Base-by-base conservation (phyloP, 1,140 invertebrate genomes). In the Trichonephila inaurata region DNA sequence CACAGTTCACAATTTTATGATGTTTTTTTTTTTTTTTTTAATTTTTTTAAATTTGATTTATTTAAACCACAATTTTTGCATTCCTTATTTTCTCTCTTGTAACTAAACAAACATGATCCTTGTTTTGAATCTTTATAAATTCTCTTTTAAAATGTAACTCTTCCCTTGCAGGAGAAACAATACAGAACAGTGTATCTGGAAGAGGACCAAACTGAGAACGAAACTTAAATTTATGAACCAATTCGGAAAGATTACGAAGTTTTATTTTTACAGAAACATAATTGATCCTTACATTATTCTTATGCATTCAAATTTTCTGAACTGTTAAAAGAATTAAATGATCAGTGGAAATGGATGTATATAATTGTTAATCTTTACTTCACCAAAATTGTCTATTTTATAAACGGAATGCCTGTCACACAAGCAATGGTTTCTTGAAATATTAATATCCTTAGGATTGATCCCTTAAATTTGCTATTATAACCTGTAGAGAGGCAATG, bases 121-220 rank as follows among this genome's bases (percentile, higher is more conserved):
- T 51, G 7, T 51, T 51, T 12, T 28, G 0, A 51, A 10, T 51
- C 6, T 51, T 51, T 12, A 51, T 51, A 51, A 10, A 10, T 0
- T 51, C 10, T 51, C 51, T 51, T 51, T 12, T 51, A 51, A 51
- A 51, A 51, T 10, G 3, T 51, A 51, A 18, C 33, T 85, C 0
- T 69, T 66, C 6, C 44, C 2, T 77, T 58, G n/a, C 51, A 92
- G 91, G 81, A 92, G 33, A 92, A 92, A 33, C 91, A 92, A 61
- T 92, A 92, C 61, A 44, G 91, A 64, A 92, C 91, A 60, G 91
- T 92, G 10, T 92, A 92, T 21, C 33, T 92, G 40, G 91, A 83
- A 87, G 91, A 92, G 62, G 91, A 87, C 64, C 91, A 92, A 61
- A 69, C 61, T 14, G 91, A 92, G 69, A 92, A 92, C 40, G 91